A percentile compares a stretch with the other conserved stretches of the same genome.
These are phyloP conservation scores for Oscheius onirici DNA, from an alignment of 2,888 invertebrate species.

Conservation along the genomic window DNA sequence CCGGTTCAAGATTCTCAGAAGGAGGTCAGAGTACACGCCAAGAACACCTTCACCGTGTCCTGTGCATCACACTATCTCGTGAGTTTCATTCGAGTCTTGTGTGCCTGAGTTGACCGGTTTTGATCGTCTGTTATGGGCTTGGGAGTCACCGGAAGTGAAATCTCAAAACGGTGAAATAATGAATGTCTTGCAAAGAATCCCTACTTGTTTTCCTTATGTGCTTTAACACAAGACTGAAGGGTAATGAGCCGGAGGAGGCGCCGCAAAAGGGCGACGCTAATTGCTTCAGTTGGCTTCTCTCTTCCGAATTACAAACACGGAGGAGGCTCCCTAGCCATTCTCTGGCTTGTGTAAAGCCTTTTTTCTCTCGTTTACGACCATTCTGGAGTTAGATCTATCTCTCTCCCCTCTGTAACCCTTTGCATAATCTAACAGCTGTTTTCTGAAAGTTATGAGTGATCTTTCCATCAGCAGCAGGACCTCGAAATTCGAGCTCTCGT, in stretches of 20 bases:
- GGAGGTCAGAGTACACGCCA: constrained; percentile 16
- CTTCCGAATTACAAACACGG: constrained; percentile 13
- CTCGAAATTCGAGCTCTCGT: neutral
- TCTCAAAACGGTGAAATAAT: neutral
- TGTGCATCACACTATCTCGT: neutral
- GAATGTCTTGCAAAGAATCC: neutral
- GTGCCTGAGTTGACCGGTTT: too few species aligned
- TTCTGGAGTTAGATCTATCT: neutral
- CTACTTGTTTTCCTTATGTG: constrained; percentile 6
- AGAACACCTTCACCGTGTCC: neutral
- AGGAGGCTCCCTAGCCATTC: neutral
- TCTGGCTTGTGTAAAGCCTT: neutral
- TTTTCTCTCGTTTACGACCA: too few species aligned
- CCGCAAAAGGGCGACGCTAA: constrained; percentile 18
- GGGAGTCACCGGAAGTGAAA: too few species aligned
- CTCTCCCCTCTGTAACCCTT: neutral
- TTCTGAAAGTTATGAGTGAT: neutral
- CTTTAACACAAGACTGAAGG: neutral
- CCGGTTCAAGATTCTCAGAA: constrained; percentile 9
- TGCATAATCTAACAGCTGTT: neutral
- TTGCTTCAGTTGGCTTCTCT: constrained; percentile 11
- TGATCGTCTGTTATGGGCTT: too few species aligned
- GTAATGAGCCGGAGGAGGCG: constrained; percentile 10
- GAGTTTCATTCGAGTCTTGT: neutral
- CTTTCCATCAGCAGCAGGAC: neutral